These are phyloP conservation scores for Mythimna vitellina DNA, from an alignment of 2,888 invertebrate genomes.

Conservation along the genomic window DNA sequence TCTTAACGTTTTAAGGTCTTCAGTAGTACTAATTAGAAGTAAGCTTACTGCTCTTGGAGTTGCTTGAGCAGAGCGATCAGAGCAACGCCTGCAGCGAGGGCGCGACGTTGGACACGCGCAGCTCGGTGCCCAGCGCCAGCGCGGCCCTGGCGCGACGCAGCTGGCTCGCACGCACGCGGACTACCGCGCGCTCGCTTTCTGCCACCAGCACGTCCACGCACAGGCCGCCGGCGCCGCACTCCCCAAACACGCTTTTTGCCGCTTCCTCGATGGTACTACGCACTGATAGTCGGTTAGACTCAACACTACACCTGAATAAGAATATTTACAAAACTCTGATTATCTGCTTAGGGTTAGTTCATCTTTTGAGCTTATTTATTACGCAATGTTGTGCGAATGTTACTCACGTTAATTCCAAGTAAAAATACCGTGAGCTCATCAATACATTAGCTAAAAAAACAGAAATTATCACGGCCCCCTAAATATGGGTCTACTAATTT, in stretches of 20 bases:
- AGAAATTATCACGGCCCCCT: conserved; percentile 2
- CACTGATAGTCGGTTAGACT: conserved; percentile 48
- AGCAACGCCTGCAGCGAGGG: conserved; percentile 48
- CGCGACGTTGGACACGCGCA: conserved; percentile 18
- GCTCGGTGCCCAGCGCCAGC: conserved; percentile 8
- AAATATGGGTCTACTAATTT: neutral
- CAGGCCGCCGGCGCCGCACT: conserved; percentile 56
- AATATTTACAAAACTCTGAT: conserved; percentile 5
- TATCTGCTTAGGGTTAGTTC: neutral
- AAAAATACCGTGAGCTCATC: conserved; percentile 74
- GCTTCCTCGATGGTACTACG: conserved; percentile 51
- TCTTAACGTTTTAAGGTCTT: no score
- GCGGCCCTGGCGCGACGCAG: conserved; percentile 38
- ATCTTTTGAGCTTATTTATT: conserved; percentile 23
- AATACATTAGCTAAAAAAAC: conserved; percentile 24
- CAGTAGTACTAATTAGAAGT: no score
- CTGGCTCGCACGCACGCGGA: conserved; percentile 45
- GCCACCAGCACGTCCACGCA: conserved; percentile 46
- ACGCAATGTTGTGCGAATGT: conserved; percentile 47
- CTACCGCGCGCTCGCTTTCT: conserved; percentile 25
- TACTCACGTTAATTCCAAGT: conserved; percentile 81
- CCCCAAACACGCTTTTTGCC: conserved; percentile 44
- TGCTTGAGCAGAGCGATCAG: neutral
- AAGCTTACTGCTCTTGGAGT: conserved; percentile 4
- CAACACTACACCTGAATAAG: conserved; percentile 57